A percentile compares a stretch with the other conserved stretches of the same genome.
Conservation (phyloP, 2,888 invertebrate genomes). For the Augochlorella aurata region DNA sequence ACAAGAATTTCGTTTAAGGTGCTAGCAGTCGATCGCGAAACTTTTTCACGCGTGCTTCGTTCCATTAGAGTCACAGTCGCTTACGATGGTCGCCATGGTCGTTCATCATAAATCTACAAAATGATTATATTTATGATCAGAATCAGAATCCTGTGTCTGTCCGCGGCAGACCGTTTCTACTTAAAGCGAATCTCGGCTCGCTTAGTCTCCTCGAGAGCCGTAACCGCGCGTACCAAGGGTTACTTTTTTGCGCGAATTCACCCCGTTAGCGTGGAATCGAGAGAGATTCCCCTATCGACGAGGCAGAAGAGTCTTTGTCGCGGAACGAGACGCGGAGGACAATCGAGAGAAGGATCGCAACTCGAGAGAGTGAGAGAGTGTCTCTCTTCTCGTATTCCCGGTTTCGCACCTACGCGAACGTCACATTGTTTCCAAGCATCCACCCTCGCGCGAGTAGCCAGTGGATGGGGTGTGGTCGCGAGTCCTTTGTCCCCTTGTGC, state of each 20-base stretch:
- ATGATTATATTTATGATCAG: too few species aligned
- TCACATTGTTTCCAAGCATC: conserved; percentile 68
- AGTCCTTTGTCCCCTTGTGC: conserved; percentile 35
- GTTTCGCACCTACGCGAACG: conserved; percentile 66
- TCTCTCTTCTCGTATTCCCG: conserved; percentile 39
- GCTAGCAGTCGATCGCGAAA: too few species aligned
- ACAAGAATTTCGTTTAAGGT: too few species aligned
- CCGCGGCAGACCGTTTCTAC: too few species aligned
- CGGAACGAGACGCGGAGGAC: neutral
- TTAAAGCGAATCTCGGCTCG: too few species aligned
- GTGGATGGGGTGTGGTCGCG: conserved; percentile 53
- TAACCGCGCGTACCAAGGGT: neutral
- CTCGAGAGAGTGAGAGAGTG: neutral
- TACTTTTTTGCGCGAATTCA: neutral
- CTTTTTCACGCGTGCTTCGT: too few species aligned
- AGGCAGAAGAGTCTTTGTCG: neutral
- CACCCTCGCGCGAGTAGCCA: conserved; percentile 57
- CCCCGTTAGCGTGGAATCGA: neutral
- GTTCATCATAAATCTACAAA: too few species aligned
- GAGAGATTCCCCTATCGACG: neutral
- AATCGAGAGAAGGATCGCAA: conserved; percentile 11
- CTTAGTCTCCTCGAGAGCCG: neutral
- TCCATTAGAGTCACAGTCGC: too few species aligned
- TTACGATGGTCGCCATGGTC: too few species aligned
- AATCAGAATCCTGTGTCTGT: too few species aligned